Percentiles rank a stretch among this genome's conserved stretches.
These are phyloP conservation scores for Perodicticus potto DNA, from an alignment of 2,797 vertebrate species.

Conservation along the genomic window DNA sequence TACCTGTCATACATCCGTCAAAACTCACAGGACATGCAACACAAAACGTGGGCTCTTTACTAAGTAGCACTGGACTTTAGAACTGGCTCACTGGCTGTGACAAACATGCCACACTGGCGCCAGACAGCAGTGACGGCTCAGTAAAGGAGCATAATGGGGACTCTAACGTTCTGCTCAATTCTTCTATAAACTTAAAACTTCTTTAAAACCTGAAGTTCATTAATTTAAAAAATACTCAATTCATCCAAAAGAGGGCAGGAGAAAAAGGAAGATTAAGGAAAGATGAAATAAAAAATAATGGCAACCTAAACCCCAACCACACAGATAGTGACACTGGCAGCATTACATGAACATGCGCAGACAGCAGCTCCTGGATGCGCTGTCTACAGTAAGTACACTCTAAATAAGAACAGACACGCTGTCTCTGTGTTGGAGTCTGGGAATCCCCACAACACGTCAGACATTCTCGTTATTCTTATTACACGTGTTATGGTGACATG, in stretches of 20 bases:
- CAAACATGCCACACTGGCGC: fast-evolving
- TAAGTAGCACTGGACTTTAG: not conserved
- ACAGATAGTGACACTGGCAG: not conserved
- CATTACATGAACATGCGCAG: no score
- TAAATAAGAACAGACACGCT: not conserved
- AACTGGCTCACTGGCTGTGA: fast-evolving
- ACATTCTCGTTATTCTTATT: not conserved
- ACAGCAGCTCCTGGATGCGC: not conserved
- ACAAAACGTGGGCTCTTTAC: not conserved
- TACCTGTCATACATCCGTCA: not conserved
- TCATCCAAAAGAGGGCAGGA: not conserved
- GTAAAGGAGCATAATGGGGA: fast-evolving
- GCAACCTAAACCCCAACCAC: not conserved
- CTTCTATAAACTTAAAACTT: not conserved
- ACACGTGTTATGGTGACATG: not conserved
- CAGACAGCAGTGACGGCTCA: fast-evolving
- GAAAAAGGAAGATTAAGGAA: not conserved
- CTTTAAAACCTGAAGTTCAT: not conserved
- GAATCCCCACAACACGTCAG: not conserved
- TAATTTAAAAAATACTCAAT: not conserved
- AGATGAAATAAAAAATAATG: not conserved
- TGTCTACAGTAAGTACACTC: not conserved
- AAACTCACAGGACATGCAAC: not conserved
- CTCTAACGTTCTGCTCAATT: not conserved
- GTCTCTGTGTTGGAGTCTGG: not conserved